These are phyloP conservation scores for Eulithis testata DNA, from an alignment of 2,888 invertebrate genomes.

Conservation along the genomic window DNA sequence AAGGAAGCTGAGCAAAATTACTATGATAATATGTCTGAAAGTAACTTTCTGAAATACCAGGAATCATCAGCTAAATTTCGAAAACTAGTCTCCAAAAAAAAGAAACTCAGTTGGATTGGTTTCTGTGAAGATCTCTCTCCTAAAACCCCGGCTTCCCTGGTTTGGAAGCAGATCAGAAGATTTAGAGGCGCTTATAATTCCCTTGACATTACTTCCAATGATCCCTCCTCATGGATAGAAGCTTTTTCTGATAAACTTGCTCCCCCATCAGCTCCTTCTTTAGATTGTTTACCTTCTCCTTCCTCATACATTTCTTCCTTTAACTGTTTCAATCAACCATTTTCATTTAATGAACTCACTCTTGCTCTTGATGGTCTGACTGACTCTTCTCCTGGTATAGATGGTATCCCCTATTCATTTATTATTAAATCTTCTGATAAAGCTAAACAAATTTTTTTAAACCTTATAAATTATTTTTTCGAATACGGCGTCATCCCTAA, in stretches of 20 bases:
- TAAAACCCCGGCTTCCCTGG: slow-evolving; percentile 14
- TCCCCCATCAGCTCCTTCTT: slow-evolving; percentile 8
- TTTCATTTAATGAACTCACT: slow-evolving; percentile 15
- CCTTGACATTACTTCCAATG: slow-evolving; percentile 10
- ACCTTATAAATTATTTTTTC: slow-evolving; percentile 8
- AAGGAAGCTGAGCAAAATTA: slow-evolving; percentile 17
- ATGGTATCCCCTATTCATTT: slow-evolving; percentile 27
- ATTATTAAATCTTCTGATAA: slow-evolving; percentile 14
- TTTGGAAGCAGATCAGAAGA: slow-evolving; percentile 27
- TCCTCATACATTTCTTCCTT: slow-evolving; percentile 2
- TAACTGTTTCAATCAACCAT: background rate
- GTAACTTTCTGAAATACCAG: slow-evolving; percentile 15
- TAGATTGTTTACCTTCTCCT: background rate
- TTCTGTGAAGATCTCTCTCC: slow-evolving; percentile 31
- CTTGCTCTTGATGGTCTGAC: slow-evolving; percentile 15
- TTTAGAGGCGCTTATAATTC: slow-evolving; percentile 19
- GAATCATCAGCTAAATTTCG: slow-evolving; percentile 9
- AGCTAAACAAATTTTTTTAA: slow-evolving; percentile 5
- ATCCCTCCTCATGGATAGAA: slow-evolving; percentile 15
- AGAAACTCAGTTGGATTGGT: slow-evolving; percentile 20
- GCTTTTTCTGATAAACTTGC: slow-evolving; percentile 17
- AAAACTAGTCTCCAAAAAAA: slow-evolving; percentile 13
- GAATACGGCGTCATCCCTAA: slow-evolving; percentile 23
- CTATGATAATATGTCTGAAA: slow-evolving; percentile 1
- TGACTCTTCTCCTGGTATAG: slow-evolving; percentile 27